Conservation (phyloP, 2,113 vertebrate species). For the Motacilla tschutschensis region DNA sequence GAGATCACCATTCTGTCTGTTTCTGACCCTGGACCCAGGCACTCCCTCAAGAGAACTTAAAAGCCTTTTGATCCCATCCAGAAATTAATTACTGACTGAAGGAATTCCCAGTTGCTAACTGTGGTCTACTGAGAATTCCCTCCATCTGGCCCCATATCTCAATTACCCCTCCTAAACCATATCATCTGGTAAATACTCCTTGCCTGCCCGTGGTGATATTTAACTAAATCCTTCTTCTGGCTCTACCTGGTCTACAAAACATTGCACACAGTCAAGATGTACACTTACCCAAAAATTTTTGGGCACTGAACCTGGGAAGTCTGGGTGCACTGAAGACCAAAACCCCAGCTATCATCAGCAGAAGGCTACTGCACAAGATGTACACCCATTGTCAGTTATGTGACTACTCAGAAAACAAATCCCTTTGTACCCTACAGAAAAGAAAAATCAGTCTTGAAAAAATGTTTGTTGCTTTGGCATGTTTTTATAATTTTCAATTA, state of each 20-base stretch:
- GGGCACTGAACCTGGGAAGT: not conserved
- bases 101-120: not conserved
- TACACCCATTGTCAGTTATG: not conserved
- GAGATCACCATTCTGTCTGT: not conserved
- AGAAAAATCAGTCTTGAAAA: not conserved
- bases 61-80: not conserved
- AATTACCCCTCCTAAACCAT: not conserved
- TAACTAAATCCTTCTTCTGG: not conserved
- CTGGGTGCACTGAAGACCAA: not conserved
- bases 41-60: not conserved
- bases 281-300: not conserved
- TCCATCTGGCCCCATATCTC: not conserved
- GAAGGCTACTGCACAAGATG: not conserved
- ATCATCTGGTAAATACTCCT: not conserved
- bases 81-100: not conserved
- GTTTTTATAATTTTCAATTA: not conserved
- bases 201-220: not conserved
- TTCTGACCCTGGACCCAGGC: not conserved
- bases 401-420: not conserved
- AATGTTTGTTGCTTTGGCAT: not conserved
- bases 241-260: not conserved
- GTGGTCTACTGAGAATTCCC: not conserved
- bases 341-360: not conserved
- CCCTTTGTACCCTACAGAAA: not conserved
- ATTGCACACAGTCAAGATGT: not conserved